These are phyloP conservation scores for Microtus pennsylvanicus DNA, from an alignment of 2,113 vertebrate species.

Conservation along the genomic window DNA sequence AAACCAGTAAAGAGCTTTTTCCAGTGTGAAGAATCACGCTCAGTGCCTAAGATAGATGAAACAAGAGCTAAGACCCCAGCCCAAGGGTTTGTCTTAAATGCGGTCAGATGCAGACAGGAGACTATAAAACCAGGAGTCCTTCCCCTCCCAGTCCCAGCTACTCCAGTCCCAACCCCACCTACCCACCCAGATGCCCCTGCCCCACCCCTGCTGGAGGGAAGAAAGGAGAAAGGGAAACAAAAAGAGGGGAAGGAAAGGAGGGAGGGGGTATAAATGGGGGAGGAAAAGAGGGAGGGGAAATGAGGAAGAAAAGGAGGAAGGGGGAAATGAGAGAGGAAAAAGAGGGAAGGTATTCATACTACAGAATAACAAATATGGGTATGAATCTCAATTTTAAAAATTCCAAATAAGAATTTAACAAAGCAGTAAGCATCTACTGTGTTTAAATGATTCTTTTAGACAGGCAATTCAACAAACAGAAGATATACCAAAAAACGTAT, in stretches of 20 bases:
- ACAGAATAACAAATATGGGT: background rate
- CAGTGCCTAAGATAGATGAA: background rate
- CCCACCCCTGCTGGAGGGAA: background rate
- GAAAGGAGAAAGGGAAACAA: too few relatives aligned
- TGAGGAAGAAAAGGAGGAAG: background rate
- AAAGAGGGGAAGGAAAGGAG: too few relatives aligned
- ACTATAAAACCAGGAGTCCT: background rate
- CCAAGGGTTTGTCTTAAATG: background rate
- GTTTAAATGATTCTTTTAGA: background rate
- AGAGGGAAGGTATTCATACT: background rate
- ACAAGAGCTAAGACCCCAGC: background rate
- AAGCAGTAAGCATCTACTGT: constrained; percentile 2
- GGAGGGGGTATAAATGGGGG: background rate
- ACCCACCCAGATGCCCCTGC: background rate
- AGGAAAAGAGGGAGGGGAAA: too few relatives aligned
- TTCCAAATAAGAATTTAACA: background rate
- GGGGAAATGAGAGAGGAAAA: background rate
- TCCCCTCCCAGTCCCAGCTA: background rate
- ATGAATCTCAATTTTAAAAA: background rate
- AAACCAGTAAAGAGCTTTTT: background rate
- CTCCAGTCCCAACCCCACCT: background rate
- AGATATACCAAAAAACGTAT: background rate
- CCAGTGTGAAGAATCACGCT: background rate
- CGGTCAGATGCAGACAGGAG: background rate
- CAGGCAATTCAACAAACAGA: background rate